Evolutionary conservation across 2,888 invertebrate genomes (phyloP).

Genomic region (Mythimna lalbum): DNA sequence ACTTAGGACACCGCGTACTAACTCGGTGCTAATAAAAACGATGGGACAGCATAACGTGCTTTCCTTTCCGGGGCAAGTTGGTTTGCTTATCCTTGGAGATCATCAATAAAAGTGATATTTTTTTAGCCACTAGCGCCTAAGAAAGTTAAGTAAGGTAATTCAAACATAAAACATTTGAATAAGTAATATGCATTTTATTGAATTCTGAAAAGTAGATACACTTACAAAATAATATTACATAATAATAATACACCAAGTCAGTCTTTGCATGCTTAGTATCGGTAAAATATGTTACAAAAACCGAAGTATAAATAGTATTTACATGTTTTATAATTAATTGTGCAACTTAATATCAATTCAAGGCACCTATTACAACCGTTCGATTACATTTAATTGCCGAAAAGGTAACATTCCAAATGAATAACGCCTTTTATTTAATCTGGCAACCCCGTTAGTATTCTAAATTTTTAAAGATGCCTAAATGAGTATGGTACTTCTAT

Average conservation of each 20-base stretch:
- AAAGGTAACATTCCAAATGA: constrained; percentile 48
- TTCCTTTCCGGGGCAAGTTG: too few species aligned
- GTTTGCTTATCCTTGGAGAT: too few species aligned
- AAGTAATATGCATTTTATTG: constrained; percentile 79
- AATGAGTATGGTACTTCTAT: not conserved
- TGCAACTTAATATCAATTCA: constrained; percentile 67
- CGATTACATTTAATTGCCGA: constrained; percentile 57
- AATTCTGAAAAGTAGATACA: constrained; percentile 82
- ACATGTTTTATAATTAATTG: constrained; percentile 58
- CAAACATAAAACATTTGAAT: constrained; percentile 59
- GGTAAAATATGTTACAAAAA: constrained; percentile 82
- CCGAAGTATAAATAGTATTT: constrained; percentile 63
- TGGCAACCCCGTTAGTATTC: constrained; percentile 2
- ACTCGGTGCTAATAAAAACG: too few species aligned
- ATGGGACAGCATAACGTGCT: too few species aligned
- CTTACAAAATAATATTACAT: constrained; percentile 81
- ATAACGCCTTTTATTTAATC: constrained; percentile 12
- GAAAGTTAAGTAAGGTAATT: constrained; percentile 13
- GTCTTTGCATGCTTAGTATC: constrained; percentile 90
- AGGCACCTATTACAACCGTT: constrained; percentile 61
- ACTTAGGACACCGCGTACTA: too few species aligned
- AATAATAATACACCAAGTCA: constrained; percentile 88
- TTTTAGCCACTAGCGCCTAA: constrained; percentile 1
- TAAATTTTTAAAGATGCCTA: constrained; percentile 23
- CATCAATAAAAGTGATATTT: not conserved